Evolutionary conservation across 2,113 vertebrate species (phyloP).

Genomic region (Laticauda laticaudata): DNA sequence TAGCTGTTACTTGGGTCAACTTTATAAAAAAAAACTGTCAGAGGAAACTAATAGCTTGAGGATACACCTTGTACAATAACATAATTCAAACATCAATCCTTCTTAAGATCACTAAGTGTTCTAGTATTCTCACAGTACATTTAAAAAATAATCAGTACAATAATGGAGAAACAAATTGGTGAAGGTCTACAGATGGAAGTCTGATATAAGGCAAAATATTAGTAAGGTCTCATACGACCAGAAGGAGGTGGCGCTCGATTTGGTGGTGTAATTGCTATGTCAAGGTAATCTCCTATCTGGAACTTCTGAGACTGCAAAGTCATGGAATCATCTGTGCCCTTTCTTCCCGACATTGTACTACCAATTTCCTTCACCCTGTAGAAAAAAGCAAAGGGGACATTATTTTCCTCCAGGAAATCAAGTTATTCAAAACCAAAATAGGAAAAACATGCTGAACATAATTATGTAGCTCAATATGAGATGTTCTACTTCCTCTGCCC

Average conservation of each 20-base stretch:
- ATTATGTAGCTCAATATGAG: not conserved
- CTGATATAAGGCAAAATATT: constrained; percentile 43
- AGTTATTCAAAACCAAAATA: not conserved
- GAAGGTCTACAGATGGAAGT: constrained; percentile 30
- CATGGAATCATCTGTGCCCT: constrained; percentile 95
- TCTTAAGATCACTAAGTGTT: constrained; percentile 53
- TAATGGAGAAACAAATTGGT: constrained; percentile 56
- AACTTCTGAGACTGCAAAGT: constrained; percentile 96
- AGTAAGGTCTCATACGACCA: constrained; percentile 92
- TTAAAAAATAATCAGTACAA: constrained; percentile 43
- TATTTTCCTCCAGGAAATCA: not conserved
- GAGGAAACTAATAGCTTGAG: constrained; percentile 22
- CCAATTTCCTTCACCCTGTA: constrained; percentile 94
- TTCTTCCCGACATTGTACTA: constrained; percentile 90
- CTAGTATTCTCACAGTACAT: constrained; percentile 53
- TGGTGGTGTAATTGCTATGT: constrained; percentile 94
- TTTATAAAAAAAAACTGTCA: constrained; percentile 14
- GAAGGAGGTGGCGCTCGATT: constrained; percentile 87
- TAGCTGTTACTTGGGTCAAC: constrained; percentile 38
- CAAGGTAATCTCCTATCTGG: constrained; percentile 96
- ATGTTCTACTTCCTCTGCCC: not conserved
- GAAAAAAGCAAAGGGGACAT: constrained; percentile 16
- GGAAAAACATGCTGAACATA: not conserved
- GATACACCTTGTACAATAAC: constrained; percentile 34
- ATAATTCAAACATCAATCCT: constrained; percentile 39